Percentiles rank a stretch among this genome's conserved stretches.
These are phyloP conservation scores for Megalonaias nervosa DNA, from an alignment of 1,140 invertebrate species.

Conservation along the genomic window DNA sequence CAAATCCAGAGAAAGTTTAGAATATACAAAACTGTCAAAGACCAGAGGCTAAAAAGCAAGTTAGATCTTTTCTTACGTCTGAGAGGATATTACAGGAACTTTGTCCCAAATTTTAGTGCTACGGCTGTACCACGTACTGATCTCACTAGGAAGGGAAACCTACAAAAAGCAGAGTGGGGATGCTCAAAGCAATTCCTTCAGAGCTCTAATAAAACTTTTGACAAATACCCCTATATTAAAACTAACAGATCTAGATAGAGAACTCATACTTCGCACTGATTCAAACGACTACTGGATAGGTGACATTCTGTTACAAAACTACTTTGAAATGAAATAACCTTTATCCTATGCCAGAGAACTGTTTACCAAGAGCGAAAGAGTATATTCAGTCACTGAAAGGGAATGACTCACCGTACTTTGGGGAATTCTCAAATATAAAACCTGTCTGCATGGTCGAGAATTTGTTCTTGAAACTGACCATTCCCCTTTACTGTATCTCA, in stretches of 20 bases:
- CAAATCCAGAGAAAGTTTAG: slow-evolving; percentile 53
- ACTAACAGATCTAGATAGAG: slow-evolving; percentile 61
- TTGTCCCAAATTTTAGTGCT: slow-evolving; percentile 60
- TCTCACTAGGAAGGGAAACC: slow-evolving; percentile 26
- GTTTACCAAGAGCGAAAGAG: too few relatives aligned
- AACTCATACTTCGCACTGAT: slow-evolving; percentile 39
- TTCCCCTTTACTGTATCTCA: too few relatives aligned
- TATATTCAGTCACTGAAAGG: too few relatives aligned
- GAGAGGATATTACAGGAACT: slow-evolving; percentile 70
- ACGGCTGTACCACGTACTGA: slow-evolving; percentile 55
- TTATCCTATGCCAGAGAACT: too few relatives aligned
- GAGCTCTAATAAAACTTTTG: slow-evolving; percentile 30
- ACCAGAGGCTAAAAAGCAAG: slow-evolving; percentile 11
- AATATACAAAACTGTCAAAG: not conserved
- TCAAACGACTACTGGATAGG: slow-evolving; percentile 24
- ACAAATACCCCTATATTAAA: slow-evolving; percentile 36
- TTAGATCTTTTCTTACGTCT: slow-evolving; percentile 68
- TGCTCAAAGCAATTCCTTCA: slow-evolving; percentile 23
- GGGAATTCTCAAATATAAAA: too few relatives aligned
- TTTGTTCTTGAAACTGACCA: too few relatives aligned
- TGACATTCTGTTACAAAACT: slow-evolving; percentile 36
- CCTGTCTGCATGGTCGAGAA: too few relatives aligned
- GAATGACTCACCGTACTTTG: too few relatives aligned
- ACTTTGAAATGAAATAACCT: slow-evolving; percentile 5
- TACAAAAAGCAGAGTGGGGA: slow-evolving; percentile 13